phyloP scores from a whole-genome alignment of 2,797 vertebrate genomes.

The Nyctalus aviator region DNA sequence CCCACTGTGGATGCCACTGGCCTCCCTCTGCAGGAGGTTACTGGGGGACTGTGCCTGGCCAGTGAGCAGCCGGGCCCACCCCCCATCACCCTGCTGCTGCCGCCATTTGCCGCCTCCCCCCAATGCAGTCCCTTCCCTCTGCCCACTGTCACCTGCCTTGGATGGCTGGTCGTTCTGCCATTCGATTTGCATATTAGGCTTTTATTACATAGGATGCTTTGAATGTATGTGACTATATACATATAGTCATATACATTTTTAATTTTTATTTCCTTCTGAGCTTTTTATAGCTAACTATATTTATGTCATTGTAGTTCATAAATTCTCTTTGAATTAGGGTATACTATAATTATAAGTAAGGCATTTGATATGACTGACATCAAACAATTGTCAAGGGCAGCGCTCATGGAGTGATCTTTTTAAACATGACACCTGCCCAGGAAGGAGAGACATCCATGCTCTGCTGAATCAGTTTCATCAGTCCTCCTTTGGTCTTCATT shows the following conservation, averaged over 20 bases:
- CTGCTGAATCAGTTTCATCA: background rate
- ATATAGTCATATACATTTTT: too few species aligned
- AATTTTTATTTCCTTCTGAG: too few species aligned
- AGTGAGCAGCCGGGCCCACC: too few species aligned
- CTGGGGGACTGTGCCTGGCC: too few species aligned
- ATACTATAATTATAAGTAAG: background rate
- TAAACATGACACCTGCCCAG: background rate
- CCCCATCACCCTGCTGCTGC: too few species aligned
- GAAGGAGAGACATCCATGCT: accelerated
- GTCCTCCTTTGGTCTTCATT: background rate
- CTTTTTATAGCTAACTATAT: background rate
- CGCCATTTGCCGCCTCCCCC: too few species aligned
- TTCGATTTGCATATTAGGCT: too few species aligned
- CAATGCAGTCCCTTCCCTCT: too few species aligned
- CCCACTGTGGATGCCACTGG: too few species aligned
- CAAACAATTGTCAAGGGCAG: background rate
- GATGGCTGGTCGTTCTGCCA: too few species aligned
- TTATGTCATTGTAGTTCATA: background rate
- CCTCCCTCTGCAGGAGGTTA: too few species aligned
- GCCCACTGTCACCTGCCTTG: too few species aligned
- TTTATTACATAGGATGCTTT: background rate
- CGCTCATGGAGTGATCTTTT: background rate
- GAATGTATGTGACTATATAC: background rate
- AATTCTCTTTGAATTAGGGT: background rate
- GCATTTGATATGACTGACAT: background rate